Conservation (phyloP, 2,113 vertebrate species). For the Cyphomyrus plagiostoma region DNA sequence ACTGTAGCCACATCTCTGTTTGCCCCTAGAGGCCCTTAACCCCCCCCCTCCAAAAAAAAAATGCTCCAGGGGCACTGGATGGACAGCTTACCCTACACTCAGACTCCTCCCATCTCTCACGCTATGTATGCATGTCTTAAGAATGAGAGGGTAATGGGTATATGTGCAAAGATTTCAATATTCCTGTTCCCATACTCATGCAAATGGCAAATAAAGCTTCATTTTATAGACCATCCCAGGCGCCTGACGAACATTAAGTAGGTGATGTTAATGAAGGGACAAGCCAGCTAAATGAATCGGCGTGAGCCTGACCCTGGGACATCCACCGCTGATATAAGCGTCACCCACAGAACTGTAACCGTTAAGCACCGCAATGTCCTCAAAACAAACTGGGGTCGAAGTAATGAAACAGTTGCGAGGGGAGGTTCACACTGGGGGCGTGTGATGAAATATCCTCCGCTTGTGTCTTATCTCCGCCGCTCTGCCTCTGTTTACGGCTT, state of each 20-base stretch:
- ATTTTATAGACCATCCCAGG: neutral
- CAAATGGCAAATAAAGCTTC: neutral
- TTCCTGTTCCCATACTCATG: neutral
- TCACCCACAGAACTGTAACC: neutral
- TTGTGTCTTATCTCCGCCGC: conserved; percentile 10
- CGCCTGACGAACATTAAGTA: neutral
- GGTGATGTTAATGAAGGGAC: neutral
- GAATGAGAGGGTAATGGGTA: neutral
- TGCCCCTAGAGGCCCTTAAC: neutral
- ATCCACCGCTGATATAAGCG: neutral
- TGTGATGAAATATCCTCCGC: conserved; percentile 20
- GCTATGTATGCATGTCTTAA: neutral
- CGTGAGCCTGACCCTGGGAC: neutral
- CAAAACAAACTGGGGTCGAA: neutral
- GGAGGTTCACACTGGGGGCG: neutral
- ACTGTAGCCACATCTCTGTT: neutral
- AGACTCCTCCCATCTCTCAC: neutral
- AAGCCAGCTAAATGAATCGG: neutral
- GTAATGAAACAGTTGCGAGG: neutral
- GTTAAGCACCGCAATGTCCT: neutral
- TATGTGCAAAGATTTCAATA: neutral
- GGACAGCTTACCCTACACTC: neutral
- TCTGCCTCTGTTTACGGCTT: conserved; percentile 10
- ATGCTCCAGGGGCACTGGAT: neutral
- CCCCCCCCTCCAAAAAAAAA: neutral